Conservation (phyloP, 2,113 vertebrate genomes). For the Abramis brama region DNA sequence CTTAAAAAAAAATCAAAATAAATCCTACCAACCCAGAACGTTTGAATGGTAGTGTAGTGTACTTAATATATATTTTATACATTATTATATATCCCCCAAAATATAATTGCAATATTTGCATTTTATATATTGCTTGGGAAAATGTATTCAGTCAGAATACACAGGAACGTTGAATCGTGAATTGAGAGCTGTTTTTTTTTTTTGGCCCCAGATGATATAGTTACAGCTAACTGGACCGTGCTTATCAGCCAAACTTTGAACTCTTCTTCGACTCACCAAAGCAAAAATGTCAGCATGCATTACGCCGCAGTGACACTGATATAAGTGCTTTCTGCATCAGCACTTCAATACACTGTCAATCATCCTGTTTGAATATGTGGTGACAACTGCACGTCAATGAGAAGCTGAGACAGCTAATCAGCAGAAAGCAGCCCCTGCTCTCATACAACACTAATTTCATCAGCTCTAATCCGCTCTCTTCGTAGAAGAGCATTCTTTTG, state of each 20-base stretch:
- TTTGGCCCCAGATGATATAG: background rate
- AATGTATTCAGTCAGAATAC: background rate
- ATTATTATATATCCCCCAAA: background rate
- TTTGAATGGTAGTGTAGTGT: too few species aligned
- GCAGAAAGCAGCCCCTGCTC: background rate
- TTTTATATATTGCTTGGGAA: background rate
- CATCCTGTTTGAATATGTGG: background rate
- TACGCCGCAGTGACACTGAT: background rate
- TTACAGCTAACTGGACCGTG: background rate
- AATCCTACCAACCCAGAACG: too few species aligned
- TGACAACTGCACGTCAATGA: background rate
- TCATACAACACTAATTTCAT: constrained; percentile 10
- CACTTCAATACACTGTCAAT: constrained; percentile 21
- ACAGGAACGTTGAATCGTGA: too few species aligned
- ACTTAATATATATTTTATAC: constrained; percentile 2
- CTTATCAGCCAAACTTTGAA: constrained; percentile 9
- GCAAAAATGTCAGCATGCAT: constrained; percentile 12
- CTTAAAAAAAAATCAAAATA: too few species aligned
- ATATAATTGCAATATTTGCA: background rate
- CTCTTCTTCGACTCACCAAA: background rate
- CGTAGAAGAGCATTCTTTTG: background rate
- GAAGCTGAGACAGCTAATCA: constrained; percentile 1
- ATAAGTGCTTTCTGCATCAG: constrained; percentile 25
- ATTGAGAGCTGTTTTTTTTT: background rate
- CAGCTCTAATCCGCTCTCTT: constrained; percentile 8